Percentiles rank a stretch among this genome's conserved stretches.
Conservation (phyloP, 2,888 invertebrate species). For the Seira sanloemensis region DNA sequence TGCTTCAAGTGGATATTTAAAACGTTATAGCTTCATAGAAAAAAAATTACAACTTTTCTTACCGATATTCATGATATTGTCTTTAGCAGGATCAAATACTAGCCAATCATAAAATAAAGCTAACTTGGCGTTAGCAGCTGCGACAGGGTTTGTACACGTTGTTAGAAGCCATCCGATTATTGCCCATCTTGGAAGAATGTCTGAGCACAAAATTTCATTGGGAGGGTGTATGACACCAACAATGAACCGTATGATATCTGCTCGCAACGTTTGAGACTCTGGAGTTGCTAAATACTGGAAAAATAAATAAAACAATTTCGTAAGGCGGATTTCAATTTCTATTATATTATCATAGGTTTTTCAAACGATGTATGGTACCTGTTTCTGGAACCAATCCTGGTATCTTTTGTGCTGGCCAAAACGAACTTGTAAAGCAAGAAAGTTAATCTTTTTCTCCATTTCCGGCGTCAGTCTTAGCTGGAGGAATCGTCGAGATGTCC, state of each 20-base stretch:
- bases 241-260: conserved; percentile 95
- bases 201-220: conserved; percentile 94
- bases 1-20: neutral
- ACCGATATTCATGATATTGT: conserved; percentile 95
- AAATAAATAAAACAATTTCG: neutral
- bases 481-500: conserved; percentile 91
- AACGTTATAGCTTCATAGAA: neutral
- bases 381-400: conserved; percentile 95
- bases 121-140: conserved; percentile 92
- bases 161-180: conserved; percentile 95
- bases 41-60: conserved; percentile 65
- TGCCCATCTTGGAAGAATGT: conserved; percentile 96
- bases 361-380: conserved; percentile 75
- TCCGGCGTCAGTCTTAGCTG: conserved; percentile 92
- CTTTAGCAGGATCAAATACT: conserved; percentile 91
- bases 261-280: conserved; percentile 92
- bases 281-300: conserved; percentile 90
- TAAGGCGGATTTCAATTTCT: neutral
- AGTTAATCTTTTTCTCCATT: conserved; percentile 93
- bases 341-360: no score
- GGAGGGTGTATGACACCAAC: conserved; percentile 96
- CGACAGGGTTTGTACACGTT: conserved; percentile 91
- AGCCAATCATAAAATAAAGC: conserved; percentile 96
- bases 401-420: conserved; percentile 95
- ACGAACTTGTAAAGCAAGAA: conserved; percentile 88